A percentile compares a stretch with the other conserved stretches of the same genome.
phyloP scores from a whole-genome alignment of 1,140 invertebrate genomes.

The Pseudomyrmex concolor region DNA sequence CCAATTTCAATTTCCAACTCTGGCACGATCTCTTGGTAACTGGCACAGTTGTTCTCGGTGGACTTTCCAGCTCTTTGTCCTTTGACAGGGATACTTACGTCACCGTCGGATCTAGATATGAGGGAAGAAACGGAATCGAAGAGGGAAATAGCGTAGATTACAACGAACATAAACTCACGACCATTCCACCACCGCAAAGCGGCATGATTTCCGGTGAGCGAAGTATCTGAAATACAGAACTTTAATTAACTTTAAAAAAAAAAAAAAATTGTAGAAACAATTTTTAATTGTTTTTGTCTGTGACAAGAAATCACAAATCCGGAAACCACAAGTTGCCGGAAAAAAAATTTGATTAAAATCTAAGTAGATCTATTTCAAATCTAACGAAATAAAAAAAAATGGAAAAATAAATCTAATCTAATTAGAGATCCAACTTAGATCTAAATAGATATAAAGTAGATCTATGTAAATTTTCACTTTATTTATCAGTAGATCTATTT shows the following conservation, averaged over 20 bases:
- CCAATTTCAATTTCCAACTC: conserved; percentile 85
- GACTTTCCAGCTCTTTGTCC: conserved; percentile 73
- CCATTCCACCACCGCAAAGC: conserved; percentile 75
- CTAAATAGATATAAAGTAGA: too few species aligned
- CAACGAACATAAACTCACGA: conserved; percentile 75
- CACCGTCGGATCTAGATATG: conserved; percentile 73
- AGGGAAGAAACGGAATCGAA: conserved; percentile 71
- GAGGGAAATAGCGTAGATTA: conserved; percentile 79
- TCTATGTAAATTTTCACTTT: too few species aligned
- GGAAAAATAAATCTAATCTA: too few species aligned
- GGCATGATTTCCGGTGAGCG: conserved; percentile 78
- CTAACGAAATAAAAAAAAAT: too few species aligned
- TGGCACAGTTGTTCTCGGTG: conserved; percentile 84
- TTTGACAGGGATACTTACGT: conserved; percentile 76
- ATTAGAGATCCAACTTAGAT: too few species aligned
- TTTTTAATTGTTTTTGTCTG: background rate
- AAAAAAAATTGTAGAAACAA: background rate
- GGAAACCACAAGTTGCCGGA: too few species aligned
- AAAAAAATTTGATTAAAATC: too few species aligned
- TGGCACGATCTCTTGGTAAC: conserved; percentile 86
- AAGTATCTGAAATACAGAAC: background rate
- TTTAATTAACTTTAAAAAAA: conserved; percentile 4
- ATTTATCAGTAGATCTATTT: too few species aligned
- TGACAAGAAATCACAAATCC: background rate
- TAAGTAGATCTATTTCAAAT: too few species aligned